Percentiles rank a stretch among this genome's conserved stretches.
Evolutionary conservation across 2,888 invertebrate species (phyloP).

Genomic region (Stenichneumon culpator): DNA sequence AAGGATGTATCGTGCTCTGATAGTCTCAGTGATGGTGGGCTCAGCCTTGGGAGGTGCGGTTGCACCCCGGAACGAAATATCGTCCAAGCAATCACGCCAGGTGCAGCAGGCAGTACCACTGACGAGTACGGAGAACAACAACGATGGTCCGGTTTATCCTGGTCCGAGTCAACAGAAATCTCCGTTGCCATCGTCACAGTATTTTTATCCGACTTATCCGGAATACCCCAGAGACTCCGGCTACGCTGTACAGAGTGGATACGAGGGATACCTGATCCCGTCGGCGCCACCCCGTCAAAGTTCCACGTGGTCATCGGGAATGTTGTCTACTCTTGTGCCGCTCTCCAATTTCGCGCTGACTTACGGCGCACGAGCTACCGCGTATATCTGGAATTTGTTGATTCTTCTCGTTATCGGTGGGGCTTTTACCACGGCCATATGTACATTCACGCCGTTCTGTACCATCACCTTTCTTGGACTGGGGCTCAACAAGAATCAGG

Average conservation of each 20-base stretch:
- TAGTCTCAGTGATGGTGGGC: conserved; percentile 56
- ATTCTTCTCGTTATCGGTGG: conserved; percentile 86
- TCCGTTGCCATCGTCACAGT: conserved; percentile 37
- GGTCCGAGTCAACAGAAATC: conserved; percentile 35
- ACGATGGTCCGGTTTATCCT: conserved; percentile 41
- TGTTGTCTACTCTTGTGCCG: conserved; percentile 71
- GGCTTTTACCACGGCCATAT: conserved; percentile 87
- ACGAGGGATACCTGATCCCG: conserved; percentile 73
- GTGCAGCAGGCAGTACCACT: conserved; percentile 24
- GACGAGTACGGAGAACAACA: conserved; percentile 29
- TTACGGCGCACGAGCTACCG: conserved; percentile 71
- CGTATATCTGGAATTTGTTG: conserved; percentile 67
- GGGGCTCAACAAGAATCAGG: conserved; percentile 71
- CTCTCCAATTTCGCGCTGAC: conserved; percentile 69
- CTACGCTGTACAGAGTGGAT: conserved; percentile 72
- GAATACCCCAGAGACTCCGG: conserved; percentile 68
- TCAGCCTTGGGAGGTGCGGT: conserved; percentile 61
- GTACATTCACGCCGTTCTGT: conserved; percentile 89
- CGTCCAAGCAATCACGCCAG: conserved; percentile 36
- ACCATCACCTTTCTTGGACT: conserved; percentile 86
- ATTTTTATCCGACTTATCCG: conserved; percentile 73
- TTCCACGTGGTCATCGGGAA: conserved; percentile 61
- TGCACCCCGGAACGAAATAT: conserved; percentile 43
- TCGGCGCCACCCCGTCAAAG: conserved; percentile 31
- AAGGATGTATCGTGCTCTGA: conserved; percentile 65